A percentile compares a stretch with the other conserved stretches of the same genome.
Conservation (phyloP, 2,113 vertebrate species). For the Sclerurus mexicanus region DNA sequence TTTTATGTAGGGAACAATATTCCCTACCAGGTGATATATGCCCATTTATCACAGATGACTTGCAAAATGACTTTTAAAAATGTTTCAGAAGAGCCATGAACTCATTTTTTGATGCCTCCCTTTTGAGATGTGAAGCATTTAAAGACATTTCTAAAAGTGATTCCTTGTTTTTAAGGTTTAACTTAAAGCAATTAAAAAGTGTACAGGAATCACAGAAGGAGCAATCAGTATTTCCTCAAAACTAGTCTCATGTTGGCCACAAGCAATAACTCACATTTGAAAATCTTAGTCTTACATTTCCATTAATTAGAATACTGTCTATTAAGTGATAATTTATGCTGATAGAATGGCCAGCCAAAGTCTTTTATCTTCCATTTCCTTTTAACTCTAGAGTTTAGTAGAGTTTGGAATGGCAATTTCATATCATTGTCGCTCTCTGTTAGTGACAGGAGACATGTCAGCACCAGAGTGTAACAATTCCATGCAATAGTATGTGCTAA, state of each 20-base stretch:
- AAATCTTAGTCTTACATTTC: neutral
- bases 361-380: neutral
- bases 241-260: neutral
- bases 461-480: neutral
- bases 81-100: neutral
- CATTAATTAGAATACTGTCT: neutral
- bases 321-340: neutral
- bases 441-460: neutral
- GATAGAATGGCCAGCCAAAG: neutral
- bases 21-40: neutral
- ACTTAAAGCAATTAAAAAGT: neutral
- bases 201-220: neutral
- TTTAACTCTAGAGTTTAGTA: neutral
- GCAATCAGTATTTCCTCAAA: neutral
- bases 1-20: neutral
- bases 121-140: neutral
- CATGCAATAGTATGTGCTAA: neutral
- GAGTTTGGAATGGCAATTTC: neutral
- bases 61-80: neutral
- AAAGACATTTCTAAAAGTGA: neutral
- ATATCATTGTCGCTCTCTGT: neutral
- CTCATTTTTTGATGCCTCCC: neutral
- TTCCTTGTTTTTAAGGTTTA: neutral
- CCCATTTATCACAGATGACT: neutral
- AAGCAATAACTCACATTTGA: neutral